These are phyloP conservation scores for Bombus vancouverensis DNA, from an alignment of 1,140 invertebrate genomes.

Conservation along the genomic window DNA sequence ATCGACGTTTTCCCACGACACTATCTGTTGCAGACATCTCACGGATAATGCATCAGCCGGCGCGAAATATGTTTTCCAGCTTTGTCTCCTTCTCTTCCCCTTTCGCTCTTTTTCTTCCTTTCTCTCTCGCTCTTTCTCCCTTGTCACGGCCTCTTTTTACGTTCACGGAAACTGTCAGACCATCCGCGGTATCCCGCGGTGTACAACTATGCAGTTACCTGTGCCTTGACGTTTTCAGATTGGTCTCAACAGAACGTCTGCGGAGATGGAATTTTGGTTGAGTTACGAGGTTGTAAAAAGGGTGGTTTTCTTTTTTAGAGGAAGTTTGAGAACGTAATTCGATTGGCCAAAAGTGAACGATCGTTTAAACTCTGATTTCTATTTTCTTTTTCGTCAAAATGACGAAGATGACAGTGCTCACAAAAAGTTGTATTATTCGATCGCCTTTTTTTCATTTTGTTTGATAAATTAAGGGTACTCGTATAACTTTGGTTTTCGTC, in stretches of 20 bases:
- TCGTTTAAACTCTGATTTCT: not conserved
- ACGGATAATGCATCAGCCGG: slow-evolving; percentile 67
- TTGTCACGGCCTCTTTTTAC: slow-evolving; percentile 26
- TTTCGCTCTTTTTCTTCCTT: not conserved
- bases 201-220: not conserved
- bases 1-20: slow-evolving; percentile 67
- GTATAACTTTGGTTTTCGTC: not conserved
- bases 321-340: no score
- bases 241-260: not conserved
- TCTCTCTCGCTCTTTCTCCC: slow-evolving; percentile 3
- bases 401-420: not conserved
- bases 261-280: not conserved
- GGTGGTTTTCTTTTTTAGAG: not conserved
- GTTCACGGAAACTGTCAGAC: slow-evolving; percentile 10
- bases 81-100: slow-evolving; percentile 1
- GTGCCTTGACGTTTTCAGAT: slow-evolving; percentile 7
- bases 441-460: no score
- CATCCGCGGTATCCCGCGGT: slow-evolving; percentile 11
- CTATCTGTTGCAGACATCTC: slow-evolving; percentile 65
- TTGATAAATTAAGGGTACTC: not conserved
- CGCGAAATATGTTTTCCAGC: slow-evolving; percentile 57
- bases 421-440: no score
- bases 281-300: not conserved
- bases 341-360: not conserved
- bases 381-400: not conserved